Base-by-base conservation (phyloP, 2,113 vertebrate genomes). In the Cygnus atratus region DNA sequence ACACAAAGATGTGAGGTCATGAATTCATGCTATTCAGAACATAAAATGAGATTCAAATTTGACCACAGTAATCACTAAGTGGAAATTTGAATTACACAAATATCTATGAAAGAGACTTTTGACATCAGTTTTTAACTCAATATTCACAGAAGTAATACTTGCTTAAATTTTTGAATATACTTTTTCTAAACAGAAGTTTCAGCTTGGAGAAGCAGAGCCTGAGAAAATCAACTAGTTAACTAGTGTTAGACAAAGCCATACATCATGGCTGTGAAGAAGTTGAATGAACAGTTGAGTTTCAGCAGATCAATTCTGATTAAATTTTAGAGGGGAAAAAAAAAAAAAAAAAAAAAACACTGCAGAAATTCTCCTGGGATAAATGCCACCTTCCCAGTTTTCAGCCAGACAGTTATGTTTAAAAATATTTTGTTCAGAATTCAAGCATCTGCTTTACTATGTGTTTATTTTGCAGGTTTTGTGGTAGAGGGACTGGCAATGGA, bases 351-450 rank as follows among this genome's bases (percentile, higher is more conserved):
- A 16, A 41, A 58, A 33, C 10, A n/a, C 35, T 25, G 44, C 21
- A 66, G 78, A 58, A 61, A 59, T 11, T 76, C 73, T 94, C 66
- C 77, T 95, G 95, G 96, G 92, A 95, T 89, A 86, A 91, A 67
- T 96, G 88, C 92, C 93, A 96, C 90, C 52, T 84, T 84, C 48
- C 54, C 5, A 54, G 58, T 66, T 93, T 92, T 44, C 88, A 93
- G 77, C 48, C 74, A 96, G 85, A 89, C 75, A 93, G 91, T 44
- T 61, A 29, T 89, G 80, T 92, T 94, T 96, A 87, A 87, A 93
- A 97, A 92, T 93, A 96, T 96, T 96, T 87, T 82, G 46, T 84
- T 94, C 68, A 75, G 76, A 88, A 90, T 50, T 95, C 76, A 75
- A 84, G 84, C 88, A 95, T 94, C 88, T 96, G 88, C 86, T 91